A percentile compares a stretch with the other conserved stretches of the same genome.
These are phyloP conservation scores for Zootoca vivipara DNA, from an alignment of 2,113 vertebrate species.

Conservation along the genomic window DNA sequence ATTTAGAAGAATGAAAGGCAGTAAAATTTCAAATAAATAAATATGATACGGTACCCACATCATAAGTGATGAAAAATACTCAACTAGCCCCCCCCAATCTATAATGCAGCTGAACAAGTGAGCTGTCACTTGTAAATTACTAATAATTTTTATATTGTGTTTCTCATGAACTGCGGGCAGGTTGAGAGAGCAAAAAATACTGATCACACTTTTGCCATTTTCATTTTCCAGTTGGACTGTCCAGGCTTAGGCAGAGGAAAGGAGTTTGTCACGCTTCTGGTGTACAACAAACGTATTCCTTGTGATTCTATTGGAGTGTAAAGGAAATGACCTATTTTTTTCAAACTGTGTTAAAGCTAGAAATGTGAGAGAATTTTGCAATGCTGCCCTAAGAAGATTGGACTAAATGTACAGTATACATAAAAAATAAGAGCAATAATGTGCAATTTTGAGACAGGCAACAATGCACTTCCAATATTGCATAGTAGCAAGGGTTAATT, in stretches of 20 bases:
- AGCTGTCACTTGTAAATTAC: not conserved
- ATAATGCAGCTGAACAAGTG: not conserved
- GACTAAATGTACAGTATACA: not conserved
- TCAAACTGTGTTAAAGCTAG: not conserved
- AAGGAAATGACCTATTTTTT: not conserved
- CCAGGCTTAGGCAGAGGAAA: not conserved
- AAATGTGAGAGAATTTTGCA: not conserved
- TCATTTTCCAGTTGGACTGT: not conserved
- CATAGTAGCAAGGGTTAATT: not conserved
- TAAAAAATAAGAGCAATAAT: not conserved
- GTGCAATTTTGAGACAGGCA: not conserved
- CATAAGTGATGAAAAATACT: not conserved
- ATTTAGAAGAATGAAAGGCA: too few relatives aligned
- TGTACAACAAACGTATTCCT: not conserved
- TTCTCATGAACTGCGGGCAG: not conserved
- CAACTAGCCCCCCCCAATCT: too few relatives aligned
- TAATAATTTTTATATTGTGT: not conserved
- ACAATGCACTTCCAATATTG: not conserved
- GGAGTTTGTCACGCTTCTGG: not conserved
- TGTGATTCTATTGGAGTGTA: not conserved
- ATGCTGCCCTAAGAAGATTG: too few relatives aligned
- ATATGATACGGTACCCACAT: not conserved
- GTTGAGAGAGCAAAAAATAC: too few relatives aligned
- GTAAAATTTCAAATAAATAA: too few relatives aligned
- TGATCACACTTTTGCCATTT: not conserved